These are phyloP conservation scores for Parnassius apollo DNA, from an alignment of 2,888 invertebrate species.

Conservation along the genomic window DNA sequence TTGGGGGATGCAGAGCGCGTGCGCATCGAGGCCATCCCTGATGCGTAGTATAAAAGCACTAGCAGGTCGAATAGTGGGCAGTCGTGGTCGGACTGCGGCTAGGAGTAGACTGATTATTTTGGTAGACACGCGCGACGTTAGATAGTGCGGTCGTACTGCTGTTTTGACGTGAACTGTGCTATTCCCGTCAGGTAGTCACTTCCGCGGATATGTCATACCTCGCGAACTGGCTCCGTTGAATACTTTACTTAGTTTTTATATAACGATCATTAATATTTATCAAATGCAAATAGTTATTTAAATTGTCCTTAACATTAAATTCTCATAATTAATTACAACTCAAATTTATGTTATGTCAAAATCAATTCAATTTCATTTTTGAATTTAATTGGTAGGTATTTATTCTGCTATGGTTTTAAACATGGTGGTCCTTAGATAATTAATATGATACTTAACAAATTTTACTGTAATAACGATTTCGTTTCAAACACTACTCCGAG, in stretches of 20 bases:
- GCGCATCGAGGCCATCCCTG: conserved; percentile 82
- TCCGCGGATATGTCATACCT: conserved; percentile 74
- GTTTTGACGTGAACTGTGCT: conserved; percentile 70
- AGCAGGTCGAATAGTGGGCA: conserved; percentile 55
- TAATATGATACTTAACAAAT: no score
- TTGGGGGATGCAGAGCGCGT: conserved; percentile 84
- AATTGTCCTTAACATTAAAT: no score
- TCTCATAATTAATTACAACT: no score
- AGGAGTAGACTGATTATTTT: conserved; percentile 74
- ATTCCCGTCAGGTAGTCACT: conserved; percentile 80
- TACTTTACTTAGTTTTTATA: conserved; percentile 45
- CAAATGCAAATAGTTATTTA: no score
- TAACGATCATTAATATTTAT: no score
- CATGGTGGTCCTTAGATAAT: no score
- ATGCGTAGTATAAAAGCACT: conserved; percentile 65
- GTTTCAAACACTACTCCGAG: no score
- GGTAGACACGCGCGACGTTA: conserved; percentile 66
- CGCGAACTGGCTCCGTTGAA: conserved; percentile 67
- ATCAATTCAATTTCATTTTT: no score
- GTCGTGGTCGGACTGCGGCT: conserved; percentile 74
- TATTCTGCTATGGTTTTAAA: no score
- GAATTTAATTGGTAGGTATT: no score
- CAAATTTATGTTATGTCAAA: no score
- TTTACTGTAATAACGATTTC: no score
- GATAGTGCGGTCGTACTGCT: conserved; percentile 73